Evolutionary conservation across 2,113 vertebrate species (phyloP).

Genomic region (Echinops telfairi): DNA sequence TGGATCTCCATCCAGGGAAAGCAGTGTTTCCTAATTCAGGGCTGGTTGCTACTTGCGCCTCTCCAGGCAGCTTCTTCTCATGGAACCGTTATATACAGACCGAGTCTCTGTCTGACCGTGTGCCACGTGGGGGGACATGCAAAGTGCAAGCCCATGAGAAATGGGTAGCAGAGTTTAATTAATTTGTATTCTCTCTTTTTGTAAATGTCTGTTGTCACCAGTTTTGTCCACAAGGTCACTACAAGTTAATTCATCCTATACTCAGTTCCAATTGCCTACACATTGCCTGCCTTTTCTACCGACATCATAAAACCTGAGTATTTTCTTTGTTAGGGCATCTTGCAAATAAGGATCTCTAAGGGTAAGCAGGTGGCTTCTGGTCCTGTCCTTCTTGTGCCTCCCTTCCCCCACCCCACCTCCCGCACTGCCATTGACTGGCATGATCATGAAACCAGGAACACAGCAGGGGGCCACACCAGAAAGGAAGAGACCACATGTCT

Average conservation of each 20-base stretch:
- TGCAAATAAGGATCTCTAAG: background rate
- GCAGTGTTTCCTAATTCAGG: background rate
- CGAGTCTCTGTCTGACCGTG: background rate
- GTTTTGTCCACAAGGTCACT: background rate
- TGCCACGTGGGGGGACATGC: background rate
- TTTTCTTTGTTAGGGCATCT: background rate
- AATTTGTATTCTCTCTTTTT: background rate
- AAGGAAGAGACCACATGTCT: background rate
- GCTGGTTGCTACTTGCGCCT: background rate
- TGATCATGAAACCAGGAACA: background rate
- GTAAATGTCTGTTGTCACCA: background rate
- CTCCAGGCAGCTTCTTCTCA: background rate
- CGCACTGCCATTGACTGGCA: background rate
- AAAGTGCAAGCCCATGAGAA: too few species aligned
- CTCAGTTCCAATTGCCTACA: background rate
- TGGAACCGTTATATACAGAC: background rate
- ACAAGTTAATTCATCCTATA: background rate
- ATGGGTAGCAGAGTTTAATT: background rate
- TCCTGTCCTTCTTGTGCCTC: background rate
- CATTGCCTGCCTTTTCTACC: background rate
- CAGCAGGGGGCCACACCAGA: background rate
- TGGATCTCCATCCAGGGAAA: background rate
- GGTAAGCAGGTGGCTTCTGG: background rate
- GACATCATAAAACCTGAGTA: background rate
- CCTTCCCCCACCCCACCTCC: too few species aligned